Percentiles rank a stretch among this genome's conserved stretches.
phyloP scores from a whole-genome alignment of 37 sponge, comb jelly and placozoan genomes.

The Amphimedon queenslandica region DNA sequence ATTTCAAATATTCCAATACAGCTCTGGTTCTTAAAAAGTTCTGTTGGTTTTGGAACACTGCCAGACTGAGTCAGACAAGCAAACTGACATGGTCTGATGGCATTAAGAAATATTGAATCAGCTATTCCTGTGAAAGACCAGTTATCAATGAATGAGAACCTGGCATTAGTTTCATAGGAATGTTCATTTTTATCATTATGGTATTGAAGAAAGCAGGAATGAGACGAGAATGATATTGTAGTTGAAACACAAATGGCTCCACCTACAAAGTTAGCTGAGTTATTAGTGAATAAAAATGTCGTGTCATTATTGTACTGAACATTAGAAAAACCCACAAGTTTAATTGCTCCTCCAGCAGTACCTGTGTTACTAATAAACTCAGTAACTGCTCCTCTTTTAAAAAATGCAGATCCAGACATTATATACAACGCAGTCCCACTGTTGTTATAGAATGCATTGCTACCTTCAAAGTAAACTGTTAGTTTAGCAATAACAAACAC shows the following conservation, averaged over 20 bases:
- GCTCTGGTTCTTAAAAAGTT: not conserved
- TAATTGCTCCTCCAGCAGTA: not conserved
- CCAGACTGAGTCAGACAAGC: not conserved
- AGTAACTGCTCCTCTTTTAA: not conserved
- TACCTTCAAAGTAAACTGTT: conserved; percentile 1
- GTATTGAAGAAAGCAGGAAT: not conserved
- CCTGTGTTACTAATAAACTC: not conserved
- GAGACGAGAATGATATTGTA: not conserved
- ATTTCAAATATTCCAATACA: not conserved
- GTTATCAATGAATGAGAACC: not conserved
- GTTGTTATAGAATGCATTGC: not conserved
- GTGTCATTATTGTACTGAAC: not conserved
- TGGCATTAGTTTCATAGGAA: not conserved
- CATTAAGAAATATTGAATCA: not conserved
- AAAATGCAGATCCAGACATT: not conserved
- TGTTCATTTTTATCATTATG: not conserved
- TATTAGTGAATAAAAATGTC: not conserved
- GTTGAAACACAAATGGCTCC: conserved; percentile 2
- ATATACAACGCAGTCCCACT: not conserved
- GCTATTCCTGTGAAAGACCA: not conserved
- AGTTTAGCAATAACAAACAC: conserved; percentile 4
- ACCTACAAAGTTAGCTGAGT: not conserved
- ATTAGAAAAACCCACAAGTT: not conserved
- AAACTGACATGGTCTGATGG: not conserved
- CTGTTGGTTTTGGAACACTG: not conserved